Evolutionary conservation across 1,140 invertebrate genomes (phyloP).

Genomic region (Mycetomoellerius zeteki): DNA sequence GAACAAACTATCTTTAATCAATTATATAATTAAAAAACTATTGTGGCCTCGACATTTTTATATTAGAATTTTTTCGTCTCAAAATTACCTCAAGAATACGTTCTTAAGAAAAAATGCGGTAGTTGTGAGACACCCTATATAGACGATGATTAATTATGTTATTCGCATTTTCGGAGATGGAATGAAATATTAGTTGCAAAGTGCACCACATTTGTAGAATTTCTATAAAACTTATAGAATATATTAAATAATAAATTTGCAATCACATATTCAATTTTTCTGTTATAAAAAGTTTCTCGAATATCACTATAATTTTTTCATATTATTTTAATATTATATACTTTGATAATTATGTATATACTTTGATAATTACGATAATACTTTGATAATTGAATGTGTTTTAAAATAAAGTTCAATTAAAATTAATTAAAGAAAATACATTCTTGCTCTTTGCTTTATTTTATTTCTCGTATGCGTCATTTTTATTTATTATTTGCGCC

Average conservation of each 20-base stretch:
- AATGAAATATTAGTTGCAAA: neutral
- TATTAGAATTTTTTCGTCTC: too few relatives aligned
- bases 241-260: neutral
- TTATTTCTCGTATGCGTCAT: neutral
- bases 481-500: neutral
- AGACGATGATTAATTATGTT: conserved; percentile 20
- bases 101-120: too few relatives aligned
- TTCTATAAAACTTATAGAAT: neutral
- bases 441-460: neutral
- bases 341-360: neutral
- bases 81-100: too few relatives aligned
- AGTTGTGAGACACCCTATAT: neutral
- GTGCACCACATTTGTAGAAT: neutral
- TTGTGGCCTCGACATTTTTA: too few relatives aligned
- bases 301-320: neutral
- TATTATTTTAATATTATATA: neutral
- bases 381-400: neutral
- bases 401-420: neutral
- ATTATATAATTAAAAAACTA: too few relatives aligned
- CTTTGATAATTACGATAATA: neutral
- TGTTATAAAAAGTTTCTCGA: neutral
- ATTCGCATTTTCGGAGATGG: neutral
- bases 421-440: neutral
- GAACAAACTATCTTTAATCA: too few relatives aligned
- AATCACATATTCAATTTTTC: neutral